Conservation (phyloP, 2,113 vertebrate species). For the Semicossyphus pulcher region DNA sequence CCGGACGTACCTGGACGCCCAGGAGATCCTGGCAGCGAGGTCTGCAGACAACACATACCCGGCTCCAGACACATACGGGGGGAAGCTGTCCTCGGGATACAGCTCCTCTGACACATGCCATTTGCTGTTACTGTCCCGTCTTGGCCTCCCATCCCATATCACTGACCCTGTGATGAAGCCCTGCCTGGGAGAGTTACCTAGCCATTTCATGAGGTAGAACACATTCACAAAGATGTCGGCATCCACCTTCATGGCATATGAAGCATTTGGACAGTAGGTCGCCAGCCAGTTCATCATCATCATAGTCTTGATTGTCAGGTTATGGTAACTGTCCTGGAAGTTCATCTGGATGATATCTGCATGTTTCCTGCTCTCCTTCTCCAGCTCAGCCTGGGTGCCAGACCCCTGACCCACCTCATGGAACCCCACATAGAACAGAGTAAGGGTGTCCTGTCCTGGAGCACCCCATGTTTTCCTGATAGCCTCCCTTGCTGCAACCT, state of each 20-base stretch:
- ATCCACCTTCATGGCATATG: conserved; percentile 86
- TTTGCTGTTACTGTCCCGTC: conserved; percentile 65
- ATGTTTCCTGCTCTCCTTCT: conserved; percentile 72
- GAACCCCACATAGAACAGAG: conserved; percentile 80
- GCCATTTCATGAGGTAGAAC: conserved; percentile 52
- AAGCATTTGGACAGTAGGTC: conserved; percentile 75
- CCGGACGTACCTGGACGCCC: conserved; percentile 69
- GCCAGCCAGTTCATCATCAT: conserved; percentile 89
- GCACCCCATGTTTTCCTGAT: conserved; percentile 84
- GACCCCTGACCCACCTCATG: neutral
- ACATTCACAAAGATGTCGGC: conserved; percentile 85
- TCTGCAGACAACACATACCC: conserved; percentile 84
- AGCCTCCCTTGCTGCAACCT: conserved; percentile 46
- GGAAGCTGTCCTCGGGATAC: conserved; percentile 75
- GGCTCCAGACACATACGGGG: conserved; percentile 83
- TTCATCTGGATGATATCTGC: conserved; percentile 86
- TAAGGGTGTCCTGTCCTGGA: conserved; percentile 42
- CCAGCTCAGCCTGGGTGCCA: conserved; percentile 37
- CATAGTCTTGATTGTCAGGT: conserved; percentile 87
- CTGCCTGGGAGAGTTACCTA: conserved; percentile 11
- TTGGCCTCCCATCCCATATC: conserved; percentile 65
- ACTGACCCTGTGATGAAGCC: conserved; percentile 72
- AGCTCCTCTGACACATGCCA: conserved; percentile 80
- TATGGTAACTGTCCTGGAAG: conserved; percentile 86
- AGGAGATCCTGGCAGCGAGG: conserved; percentile 74